Evolutionary conservation across 2,797 vertebrate species (phyloP).

Genomic region (Tokudaia tokunoshimensis): DNA sequence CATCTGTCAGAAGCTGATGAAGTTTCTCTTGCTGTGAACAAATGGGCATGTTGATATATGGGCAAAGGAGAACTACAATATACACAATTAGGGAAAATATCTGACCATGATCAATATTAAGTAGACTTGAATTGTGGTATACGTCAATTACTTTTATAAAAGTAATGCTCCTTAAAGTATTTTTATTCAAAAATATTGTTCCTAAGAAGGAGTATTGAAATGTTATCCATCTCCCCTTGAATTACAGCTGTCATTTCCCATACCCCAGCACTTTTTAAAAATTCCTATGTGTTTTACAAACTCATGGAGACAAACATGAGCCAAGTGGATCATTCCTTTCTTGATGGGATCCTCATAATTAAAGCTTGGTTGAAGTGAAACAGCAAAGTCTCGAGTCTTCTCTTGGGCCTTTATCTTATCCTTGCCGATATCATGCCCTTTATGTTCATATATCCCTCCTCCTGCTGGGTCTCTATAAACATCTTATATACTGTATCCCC

Average conservation of each 20-base stretch:
- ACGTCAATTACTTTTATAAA: constrained; percentile 3
- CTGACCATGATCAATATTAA: background rate
- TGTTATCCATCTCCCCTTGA: background rate
- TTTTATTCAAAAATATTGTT: constrained; percentile 55
- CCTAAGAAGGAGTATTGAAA: background rate
- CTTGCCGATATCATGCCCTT: background rate
- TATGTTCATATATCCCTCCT: background rate
- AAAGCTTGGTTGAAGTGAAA: background rate
- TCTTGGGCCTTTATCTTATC: too few species aligned
- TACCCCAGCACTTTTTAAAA: background rate
- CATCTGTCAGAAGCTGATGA: constrained; percentile 33
- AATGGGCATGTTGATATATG: background rate
- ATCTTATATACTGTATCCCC: background rate
- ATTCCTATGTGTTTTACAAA: constrained; percentile 36
- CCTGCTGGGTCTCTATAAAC: background rate
- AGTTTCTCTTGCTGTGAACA: constrained; percentile 9
- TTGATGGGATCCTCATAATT: background rate
- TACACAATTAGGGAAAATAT: background rate
- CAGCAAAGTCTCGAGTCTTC: background rate
- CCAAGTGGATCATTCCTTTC: background rate
- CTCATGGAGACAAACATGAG: constrained; percentile 5
- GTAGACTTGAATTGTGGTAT: background rate
- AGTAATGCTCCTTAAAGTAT: background rate
- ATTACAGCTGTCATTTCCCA: background rate
- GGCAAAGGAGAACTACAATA: background rate